A percentile compares a stretch with the other conserved stretches of the same genome.
Evolutionary conservation across 1,140 invertebrate species (phyloP).

Genomic region (Bombus balteatus): DNA sequence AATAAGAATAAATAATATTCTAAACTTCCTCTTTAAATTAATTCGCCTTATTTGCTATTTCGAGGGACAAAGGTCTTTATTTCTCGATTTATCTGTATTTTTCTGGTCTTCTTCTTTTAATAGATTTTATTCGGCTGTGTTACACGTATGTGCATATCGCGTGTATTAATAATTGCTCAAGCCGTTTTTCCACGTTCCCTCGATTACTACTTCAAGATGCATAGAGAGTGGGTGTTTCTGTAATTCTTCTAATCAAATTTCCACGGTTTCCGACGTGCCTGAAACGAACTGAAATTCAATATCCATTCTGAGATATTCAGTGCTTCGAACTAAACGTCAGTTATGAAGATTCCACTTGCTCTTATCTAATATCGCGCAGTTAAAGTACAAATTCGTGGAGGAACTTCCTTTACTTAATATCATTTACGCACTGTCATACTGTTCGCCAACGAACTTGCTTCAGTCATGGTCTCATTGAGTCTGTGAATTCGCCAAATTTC

Average conservation of each 20-base stretch:
- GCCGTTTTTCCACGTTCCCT: neutral
- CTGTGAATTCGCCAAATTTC: neutral
- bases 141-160: too few species aligned
- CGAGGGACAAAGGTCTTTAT: too few species aligned
- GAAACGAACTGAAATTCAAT: slow-evolving; percentile 16
- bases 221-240: neutral
- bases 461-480: neutral
- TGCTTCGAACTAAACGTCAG: slow-evolving; percentile 33
- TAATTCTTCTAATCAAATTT: slow-evolving; percentile 2
- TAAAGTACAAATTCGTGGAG: slow-evolving; percentile 51
- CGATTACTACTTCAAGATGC: neutral
- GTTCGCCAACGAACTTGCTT: neutral
- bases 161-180: neutral
- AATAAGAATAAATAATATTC: neutral
- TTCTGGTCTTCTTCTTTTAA: neutral
- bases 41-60: too few species aligned
- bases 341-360: slow-evolving; percentile 50
- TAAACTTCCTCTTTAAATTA: neutral
- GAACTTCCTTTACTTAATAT: slow-evolving; percentile 54
- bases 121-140: neutral
- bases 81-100: too few species aligned
- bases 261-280: neutral
- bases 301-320: neutral
- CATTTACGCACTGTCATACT: slow-evolving; percentile 9
- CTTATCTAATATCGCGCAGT: slow-evolving; percentile 37